Base-by-base conservation (phyloP, 2,113 vertebrate species). In the Cyanocitta stelleri region DNA sequence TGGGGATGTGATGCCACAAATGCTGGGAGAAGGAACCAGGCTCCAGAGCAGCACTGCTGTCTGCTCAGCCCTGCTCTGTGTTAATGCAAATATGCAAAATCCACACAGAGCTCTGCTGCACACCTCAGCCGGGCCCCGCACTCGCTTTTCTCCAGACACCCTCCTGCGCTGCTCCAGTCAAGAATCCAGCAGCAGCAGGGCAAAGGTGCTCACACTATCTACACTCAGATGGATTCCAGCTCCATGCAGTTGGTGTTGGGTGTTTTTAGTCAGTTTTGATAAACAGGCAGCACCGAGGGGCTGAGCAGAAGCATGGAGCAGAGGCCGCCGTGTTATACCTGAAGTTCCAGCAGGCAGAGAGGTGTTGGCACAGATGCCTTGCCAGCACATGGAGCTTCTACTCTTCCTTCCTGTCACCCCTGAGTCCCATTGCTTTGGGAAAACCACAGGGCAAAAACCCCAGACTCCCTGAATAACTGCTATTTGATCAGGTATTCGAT, bases 281-380 rank as follows among this genome's bases (percentile, higher is more conserved):
- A 43, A 71, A 68, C 0, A 43, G 29, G 54, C 48, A 35, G 72
- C 6, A 41, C 29, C 1, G 6, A 67, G 29, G 48, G 46, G 72
- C 58, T 29, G 33, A 52, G 58, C 56, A 33, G 51, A 59, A 85
- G n/a, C 61, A 16, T 0, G 1, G 58, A 64, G 44, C 8, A 32
- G 74, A 76, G 44, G 16, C 64, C 0, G 1, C 44, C 3, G 3
- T 0, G 0, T 4, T 6, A 74, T 2, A 66, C 49, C n/a, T 3
- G 0, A 54, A 14, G 27, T 5, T 74, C 8, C 9, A 1, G 49
- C 68, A 39, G 48, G 63, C 64, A 73, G 33, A 32, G 52, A 20
- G 1, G 76, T 27, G 12, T 2, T 19, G 33, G 54, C 76, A 30
- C 46, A 44, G 29, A 46, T 16, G n/a, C 56, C 29, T 37, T n/a